Conservation (phyloP, 2,888 invertebrate genomes). For the Ephialtes manifestator region DNA sequence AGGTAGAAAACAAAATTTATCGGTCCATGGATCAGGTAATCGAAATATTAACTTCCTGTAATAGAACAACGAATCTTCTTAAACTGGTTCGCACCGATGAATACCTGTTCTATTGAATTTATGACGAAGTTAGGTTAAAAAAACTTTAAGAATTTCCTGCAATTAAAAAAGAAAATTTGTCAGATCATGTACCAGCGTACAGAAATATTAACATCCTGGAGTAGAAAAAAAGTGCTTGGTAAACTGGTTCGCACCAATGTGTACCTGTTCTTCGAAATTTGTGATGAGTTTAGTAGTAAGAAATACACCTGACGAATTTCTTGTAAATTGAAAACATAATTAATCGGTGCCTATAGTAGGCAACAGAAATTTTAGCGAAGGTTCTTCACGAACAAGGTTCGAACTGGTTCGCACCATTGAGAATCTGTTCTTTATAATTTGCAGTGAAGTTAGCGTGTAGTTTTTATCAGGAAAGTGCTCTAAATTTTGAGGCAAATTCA, state of each 20-base stretch:
- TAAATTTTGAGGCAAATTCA: too few species aligned
- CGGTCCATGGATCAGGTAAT: background rate
- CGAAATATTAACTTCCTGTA: background rate
- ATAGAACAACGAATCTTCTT: background rate
- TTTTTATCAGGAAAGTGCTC: too few species aligned
- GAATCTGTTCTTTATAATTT: background rate
- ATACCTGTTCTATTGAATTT: background rate
- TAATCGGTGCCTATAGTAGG: too few species aligned
- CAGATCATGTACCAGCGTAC: too few species aligned
- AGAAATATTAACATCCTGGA: too few species aligned
- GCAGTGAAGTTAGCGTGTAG: background rate
- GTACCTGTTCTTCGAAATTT: background rate
- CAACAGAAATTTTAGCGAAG: background rate
- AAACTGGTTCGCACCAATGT: background rate
- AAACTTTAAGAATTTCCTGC: too few species aligned
- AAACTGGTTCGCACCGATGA: background rate
- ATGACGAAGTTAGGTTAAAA: background rate
- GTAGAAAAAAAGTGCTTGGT: background rate
- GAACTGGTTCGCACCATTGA: background rate
- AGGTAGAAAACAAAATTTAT: too few species aligned
- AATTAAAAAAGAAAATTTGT: too few species aligned
- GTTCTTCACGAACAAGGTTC: background rate
- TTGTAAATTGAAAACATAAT: too few species aligned
- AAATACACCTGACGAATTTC: too few species aligned
- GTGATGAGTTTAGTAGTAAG: background rate